phyloP scores from a whole-genome alignment of 1,140 invertebrate species.

The Camponotus floridanus region DNA sequence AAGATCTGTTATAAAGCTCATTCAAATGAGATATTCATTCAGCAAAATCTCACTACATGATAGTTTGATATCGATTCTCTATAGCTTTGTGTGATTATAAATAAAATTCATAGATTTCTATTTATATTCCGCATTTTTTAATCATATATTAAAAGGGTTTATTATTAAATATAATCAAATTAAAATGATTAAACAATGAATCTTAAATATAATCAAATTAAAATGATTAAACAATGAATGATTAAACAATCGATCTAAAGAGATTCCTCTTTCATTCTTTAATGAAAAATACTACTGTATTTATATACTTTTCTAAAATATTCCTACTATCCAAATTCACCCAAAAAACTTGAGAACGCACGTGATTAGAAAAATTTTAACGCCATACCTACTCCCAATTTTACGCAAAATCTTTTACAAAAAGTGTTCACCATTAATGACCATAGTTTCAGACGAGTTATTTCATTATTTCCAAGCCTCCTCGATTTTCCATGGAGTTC shows the following conservation, averaged over 20 bases:
- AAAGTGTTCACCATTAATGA: not conserved
- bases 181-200: not conserved
- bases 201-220: slow-evolving; percentile 7
- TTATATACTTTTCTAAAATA: not conserved
- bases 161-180: slow-evolving; percentile 8
- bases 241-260: too few relatives aligned
- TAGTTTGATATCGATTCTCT: slow-evolving; percentile 22
- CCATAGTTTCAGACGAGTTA: not conserved
- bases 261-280: not conserved
- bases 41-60: slow-evolving; percentile 43
- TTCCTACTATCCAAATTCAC: not conserved
- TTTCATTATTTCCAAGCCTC: not conserved
- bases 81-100: not conserved
- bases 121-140: slow-evolving; percentile 10
- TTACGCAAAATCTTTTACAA: not conserved
- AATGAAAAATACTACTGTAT: not conserved
- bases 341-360: not conserved
- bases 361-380: not conserved
- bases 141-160: not conserved
- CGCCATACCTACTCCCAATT: not conserved
- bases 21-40: slow-evolving; percentile 75
- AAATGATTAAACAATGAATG: not conserved
- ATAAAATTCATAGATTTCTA: slow-evolving; percentile 20
- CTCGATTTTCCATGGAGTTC: not conserved
- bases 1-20: slow-evolving; percentile 78